A percentile compares a stretch with the other conserved stretches of the same genome.
Evolutionary conservation across 2,888 invertebrate genomes (phyloP).

Genomic region (Oxytorus armatus): DNA sequence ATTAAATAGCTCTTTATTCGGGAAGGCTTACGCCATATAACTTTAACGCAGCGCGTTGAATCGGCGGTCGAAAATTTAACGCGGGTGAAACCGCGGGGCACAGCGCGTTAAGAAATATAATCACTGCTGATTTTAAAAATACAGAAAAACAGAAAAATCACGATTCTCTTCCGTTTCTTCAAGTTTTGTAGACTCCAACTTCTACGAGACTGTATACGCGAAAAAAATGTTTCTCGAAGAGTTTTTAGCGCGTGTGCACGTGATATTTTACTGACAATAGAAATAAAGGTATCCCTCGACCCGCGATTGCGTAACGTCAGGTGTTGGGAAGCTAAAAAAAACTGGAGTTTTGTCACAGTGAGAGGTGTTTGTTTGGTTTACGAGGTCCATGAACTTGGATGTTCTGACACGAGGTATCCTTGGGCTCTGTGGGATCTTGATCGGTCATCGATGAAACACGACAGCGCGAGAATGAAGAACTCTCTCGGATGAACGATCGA

Average conservation of each 20-base stretch:
- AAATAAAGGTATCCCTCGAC: conserved; percentile 22
- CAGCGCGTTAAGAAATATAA: no score
- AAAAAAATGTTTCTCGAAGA: background rate
- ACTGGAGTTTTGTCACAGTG: conserved; percentile 1
- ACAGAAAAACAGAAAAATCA: no score
- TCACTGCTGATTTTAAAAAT: no score
- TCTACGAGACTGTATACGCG: conserved; percentile 30
- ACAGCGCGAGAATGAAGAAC: conserved; percentile 42
- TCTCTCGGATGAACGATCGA: conserved; percentile 64
- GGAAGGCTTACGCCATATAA: no score
- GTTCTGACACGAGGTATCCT: conserved; percentile 33
- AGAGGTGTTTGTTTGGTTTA: conserved; percentile 63
- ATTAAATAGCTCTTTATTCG: no score
- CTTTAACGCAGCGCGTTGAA: no score
- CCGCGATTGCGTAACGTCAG: background rate
- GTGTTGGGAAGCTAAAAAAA: background rate
- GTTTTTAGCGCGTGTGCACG: background rate
- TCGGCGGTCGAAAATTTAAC: no score
- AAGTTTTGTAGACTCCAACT: background rate
- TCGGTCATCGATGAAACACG: background rate
- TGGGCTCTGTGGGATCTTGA: conserved; percentile 28
- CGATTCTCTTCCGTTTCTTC: no score
- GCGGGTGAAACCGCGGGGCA: no score
- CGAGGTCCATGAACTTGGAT: conserved; percentile 71
- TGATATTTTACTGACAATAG: conserved; percentile 19